Base-by-base conservation (phyloP, 2,888 invertebrate genomes). In the Mystacides longicornis region DNA sequence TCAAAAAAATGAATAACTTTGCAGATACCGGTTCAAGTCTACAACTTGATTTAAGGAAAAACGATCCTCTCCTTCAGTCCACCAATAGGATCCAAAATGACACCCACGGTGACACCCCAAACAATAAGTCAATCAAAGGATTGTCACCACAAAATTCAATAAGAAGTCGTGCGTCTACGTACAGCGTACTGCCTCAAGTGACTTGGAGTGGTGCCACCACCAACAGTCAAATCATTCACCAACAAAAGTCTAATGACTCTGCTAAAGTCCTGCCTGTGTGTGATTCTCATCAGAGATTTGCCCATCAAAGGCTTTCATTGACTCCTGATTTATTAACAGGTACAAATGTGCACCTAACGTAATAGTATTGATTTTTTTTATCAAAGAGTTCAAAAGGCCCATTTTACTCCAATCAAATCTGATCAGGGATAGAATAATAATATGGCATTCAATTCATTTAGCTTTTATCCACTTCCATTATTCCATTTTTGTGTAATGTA, bases 61-160 rank as follows among this genome's bases (percentile, higher is more conserved):
- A 81, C 63, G 82, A 83, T 63, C 69, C 81, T 5, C 73, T 83
- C 5, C 71, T 83, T 43, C 78, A 80, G 42, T 78, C 82, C 3
- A 79, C 81, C 5, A 79, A 79, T 66, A 79, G 83, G 60, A 87
- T 87, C 64, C 84, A 87, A 67, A 87, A 87, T 67, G 86, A 89
- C 66, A 89, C 87, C 1, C 88, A 87, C 66, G 83, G 84, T 23
- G 87, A 85, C 64, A 71, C 81, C 37, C 81, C 83, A 5, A 83
- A 85, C 69, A 85, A 84, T 64, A 68, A 68, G 61, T 75, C 73
- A 66, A 68, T 69, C 58, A 77, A 71, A 62, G 69, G 75, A 42
- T 69, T 82, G 58, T 83, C 82, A 65, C 86, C 87, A 20, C 87
- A 87, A 67, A 86, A 86, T 71, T 86, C 87, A 16, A 78, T 86